Conservation (phyloP, 2,113 vertebrate species). For the Mionectes macconnelli region DNA sequence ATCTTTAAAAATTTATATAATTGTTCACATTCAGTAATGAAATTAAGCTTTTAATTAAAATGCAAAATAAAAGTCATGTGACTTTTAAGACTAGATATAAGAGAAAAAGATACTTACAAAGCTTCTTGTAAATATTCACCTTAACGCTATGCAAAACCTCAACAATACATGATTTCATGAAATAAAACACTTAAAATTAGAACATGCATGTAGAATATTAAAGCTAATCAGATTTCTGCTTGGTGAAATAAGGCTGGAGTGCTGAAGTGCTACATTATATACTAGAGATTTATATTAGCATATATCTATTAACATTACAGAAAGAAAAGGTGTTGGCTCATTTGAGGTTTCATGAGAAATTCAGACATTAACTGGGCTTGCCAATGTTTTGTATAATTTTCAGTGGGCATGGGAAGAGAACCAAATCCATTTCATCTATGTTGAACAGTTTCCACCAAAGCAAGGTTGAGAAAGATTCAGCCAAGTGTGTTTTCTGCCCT, state of each 20-base stretch:
- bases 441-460: background rate
- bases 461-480: background rate
- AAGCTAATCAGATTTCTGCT: background rate
- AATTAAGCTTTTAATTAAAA: background rate
- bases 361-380: background rate
- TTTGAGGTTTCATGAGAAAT: background rate
- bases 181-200: background rate
- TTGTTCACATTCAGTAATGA: background rate
- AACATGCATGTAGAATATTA: background rate
- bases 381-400: conserved; percentile 1
- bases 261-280: rapidly evolving
- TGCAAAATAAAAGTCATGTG: background rate
- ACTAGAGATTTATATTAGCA: background rate
- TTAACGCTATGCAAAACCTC: background rate
- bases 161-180: background rate
- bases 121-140: background rate
- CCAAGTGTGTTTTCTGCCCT: background rate
- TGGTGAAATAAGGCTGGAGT: background rate
- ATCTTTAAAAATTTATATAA: background rate
- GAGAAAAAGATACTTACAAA: background rate
- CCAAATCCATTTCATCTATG: background rate
- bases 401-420: background rate
- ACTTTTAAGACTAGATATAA: background rate
- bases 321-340: background rate
- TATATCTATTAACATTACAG: background rate